Base-by-base conservation (phyloP, 2,113 vertebrate genomes). In the Galbula dea region DNA sequence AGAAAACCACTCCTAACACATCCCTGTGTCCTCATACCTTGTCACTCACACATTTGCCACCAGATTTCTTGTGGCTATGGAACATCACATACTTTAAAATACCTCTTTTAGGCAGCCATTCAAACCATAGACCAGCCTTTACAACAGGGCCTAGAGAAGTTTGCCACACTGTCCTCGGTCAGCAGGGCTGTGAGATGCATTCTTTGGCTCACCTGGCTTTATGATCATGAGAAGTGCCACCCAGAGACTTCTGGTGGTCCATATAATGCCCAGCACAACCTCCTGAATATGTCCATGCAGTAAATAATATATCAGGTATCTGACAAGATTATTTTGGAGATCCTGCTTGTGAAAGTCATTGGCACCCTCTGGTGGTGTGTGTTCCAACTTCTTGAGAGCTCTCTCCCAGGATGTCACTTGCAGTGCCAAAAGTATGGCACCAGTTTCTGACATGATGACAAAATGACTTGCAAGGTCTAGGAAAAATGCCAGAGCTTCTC, bases 351-450 rank as follows among this genome's bases (percentile, higher is more conserved):
- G 72, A 79, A 89, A 68, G 94, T 71, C 82, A 46, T 43, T 94
- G 22, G 59, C 95, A 21, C 97, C 97, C 97, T 97, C 98, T 97
- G 46, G 95, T 96, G 98, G 96, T n/a, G 0, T 0, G 1, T 14
- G 5, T 2, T 29, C 46, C 21, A 26, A 68, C 80, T 88, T 58
- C 85, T 48, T 23, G 21, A 29, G 37, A 34, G 43, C 12, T 26
- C 15, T 39, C 20, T 49, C 7, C 17, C 7, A n/a, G 10, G 4
- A 23, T 22, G n/a, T 19, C 30, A 3, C 6, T 39, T 4, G 1
- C 41, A 21, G 43, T 22, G 8, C 16, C n/a, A 10, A 7, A 59
- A 65, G 26, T 9, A 8, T 4, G 11, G 17, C 48, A 63, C 9
- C 2, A 2, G 20, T 48, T 92, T 48, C 27, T 86, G 59, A 68